Evolutionary conservation across 2,113 vertebrate genomes (phyloP).

Genomic region (Pelecanoides urinatrix): DNA sequence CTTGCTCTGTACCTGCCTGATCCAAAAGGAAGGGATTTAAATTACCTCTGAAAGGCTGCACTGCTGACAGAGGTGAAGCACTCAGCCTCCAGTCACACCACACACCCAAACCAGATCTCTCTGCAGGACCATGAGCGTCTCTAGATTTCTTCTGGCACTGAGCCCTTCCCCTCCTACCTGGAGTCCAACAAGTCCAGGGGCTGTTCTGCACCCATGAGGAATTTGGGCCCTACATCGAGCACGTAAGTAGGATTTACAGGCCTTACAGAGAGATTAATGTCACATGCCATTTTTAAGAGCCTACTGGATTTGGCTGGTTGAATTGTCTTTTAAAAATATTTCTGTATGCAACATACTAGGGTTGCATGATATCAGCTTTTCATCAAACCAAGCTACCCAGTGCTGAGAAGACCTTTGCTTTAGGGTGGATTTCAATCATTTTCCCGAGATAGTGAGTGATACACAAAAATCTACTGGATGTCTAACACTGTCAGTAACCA

Average conservation of each 20-base stretch:
- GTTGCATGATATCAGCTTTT: background rate
- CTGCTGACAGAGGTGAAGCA: background rate
- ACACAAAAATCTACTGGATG: background rate
- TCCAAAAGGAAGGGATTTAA: constrained; percentile 37
- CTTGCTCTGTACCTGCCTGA: constrained; percentile 34
- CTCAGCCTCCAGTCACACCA: background rate
- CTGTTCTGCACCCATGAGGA: background rate
- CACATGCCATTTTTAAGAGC: background rate
- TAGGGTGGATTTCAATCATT: background rate
- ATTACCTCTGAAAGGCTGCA: background rate
- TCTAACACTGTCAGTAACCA: background rate
- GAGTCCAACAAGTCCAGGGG: background rate
- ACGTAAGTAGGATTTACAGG: background rate
- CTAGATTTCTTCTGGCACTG: background rate
- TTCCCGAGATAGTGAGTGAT: background rate
- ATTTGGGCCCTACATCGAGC: background rate
- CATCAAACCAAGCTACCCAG: background rate
- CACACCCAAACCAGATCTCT: background rate
- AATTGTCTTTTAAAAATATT: background rate
- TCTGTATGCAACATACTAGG: background rate
- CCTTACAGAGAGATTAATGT: background rate
- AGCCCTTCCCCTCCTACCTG: background rate
- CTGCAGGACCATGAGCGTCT: background rate
- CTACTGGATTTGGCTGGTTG: background rate
- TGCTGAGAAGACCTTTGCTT: background rate